Conservation (phyloP, 2,797 vertebrate species). For the Scolopax bukidnonensis region DNA sequence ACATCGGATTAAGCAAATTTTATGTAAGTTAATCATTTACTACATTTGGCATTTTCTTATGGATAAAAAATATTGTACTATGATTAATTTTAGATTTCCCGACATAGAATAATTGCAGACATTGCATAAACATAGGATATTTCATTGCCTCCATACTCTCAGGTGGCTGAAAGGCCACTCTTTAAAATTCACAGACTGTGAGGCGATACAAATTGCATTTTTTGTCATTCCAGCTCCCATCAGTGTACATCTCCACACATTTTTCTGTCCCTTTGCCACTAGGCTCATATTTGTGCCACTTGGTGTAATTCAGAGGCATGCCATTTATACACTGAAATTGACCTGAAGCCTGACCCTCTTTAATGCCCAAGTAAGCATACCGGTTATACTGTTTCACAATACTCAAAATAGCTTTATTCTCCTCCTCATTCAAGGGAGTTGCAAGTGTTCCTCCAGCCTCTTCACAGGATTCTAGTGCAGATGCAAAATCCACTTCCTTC, state of each 20-base stretch:
- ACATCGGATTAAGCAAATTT: background rate
- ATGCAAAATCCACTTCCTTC: slow-evolving; percentile 57
- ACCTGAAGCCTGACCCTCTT: slow-evolving; percentile 19
- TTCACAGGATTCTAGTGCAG: slow-evolving; percentile 48
- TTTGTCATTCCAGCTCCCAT: slow-evolving; percentile 78
- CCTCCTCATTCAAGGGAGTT: slow-evolving; percentile 54
- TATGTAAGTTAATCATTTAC: background rate
- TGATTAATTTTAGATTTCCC: background rate
- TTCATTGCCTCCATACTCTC: background rate
- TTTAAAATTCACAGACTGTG: slow-evolving; percentile 76
- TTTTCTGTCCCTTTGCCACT: slow-evolving; percentile 71
- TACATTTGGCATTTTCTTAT: background rate
- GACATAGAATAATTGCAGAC: background rate
- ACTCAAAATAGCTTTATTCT: slow-evolving; percentile 70
- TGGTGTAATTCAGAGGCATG: slow-evolving; percentile 68
- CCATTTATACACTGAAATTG: slow-evolving; percentile 60
- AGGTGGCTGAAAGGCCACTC: background rate
- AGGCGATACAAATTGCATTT: slow-evolving; percentile 67
- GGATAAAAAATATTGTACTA: background rate
- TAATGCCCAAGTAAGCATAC: slow-evolving; percentile 77
- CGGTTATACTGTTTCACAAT: slow-evolving; percentile 66
- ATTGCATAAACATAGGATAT: background rate
- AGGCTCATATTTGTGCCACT: slow-evolving; percentile 72
- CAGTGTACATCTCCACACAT: slow-evolving; percentile 79
- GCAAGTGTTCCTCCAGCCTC: slow-evolving; percentile 67